phyloP scores from a whole-genome alignment of 2,888 invertebrate species.

The Eremobia ochroleuca region DNA sequence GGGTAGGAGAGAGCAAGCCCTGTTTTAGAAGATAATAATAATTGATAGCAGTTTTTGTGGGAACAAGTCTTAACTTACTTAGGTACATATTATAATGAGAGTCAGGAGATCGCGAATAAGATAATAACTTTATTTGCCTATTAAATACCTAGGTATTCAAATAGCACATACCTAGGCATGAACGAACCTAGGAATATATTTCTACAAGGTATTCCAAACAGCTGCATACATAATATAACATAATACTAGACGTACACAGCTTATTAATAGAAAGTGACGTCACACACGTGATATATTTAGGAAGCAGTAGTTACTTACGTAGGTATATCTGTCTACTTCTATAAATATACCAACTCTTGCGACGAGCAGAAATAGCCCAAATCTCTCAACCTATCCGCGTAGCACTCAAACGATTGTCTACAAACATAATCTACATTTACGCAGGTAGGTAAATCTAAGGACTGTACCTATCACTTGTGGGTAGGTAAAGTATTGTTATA shows the following conservation, averaged over 20 bases:
- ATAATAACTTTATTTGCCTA: too few relatives aligned
- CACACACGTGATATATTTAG: conserved; percentile 76
- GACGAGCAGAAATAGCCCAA: conserved; percentile 78
- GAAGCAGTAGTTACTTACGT: conserved; percentile 76
- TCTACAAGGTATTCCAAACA: conserved; percentile 48
- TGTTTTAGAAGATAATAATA: too few relatives aligned
- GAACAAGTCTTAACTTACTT: too few relatives aligned
- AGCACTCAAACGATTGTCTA: conserved; percentile 58
- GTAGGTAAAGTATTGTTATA: neutral
- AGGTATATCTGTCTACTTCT: conserved; percentile 78
- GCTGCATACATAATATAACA: conserved; percentile 55
- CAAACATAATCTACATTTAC: conserved; percentile 32
- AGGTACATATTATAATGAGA: too few relatives aligned
- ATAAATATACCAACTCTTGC: conserved; percentile 81
- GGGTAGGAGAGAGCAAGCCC: too few relatives aligned
- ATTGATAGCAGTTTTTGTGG: too few relatives aligned
- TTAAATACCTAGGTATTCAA: neutral
- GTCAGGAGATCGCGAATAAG: too few relatives aligned
- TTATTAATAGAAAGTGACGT: conserved; percentile 74
- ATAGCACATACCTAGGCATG: conserved; percentile 4
- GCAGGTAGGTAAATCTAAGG: conserved; percentile 13
- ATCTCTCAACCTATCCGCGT: conserved; percentile 67
- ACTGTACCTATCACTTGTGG: neutral
- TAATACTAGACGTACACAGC: conserved; percentile 57
- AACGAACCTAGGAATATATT: conserved; percentile 1